These are phyloP conservation scores for Ganaspis sp. DNA, from an alignment of 1,140 invertebrate species.

Conservation along the genomic window DNA sequence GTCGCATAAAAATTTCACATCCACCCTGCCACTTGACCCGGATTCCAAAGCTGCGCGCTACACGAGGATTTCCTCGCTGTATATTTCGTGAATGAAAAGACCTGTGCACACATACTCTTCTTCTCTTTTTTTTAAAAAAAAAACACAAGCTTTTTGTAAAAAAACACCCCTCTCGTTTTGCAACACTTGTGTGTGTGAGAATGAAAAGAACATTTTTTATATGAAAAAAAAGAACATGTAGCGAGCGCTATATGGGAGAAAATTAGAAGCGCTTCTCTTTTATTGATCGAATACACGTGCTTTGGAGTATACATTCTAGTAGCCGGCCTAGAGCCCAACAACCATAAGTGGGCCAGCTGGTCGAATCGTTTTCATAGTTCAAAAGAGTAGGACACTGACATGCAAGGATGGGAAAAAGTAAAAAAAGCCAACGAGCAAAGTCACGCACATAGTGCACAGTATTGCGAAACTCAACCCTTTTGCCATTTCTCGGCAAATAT, in stretches of 20 bases:
- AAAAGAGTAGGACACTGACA: conserved; percentile 31
- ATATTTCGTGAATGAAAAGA: conserved; percentile 56
- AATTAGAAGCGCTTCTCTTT: conserved; percentile 65
- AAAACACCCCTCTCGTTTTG: too few species aligned
- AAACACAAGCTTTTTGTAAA: background rate
- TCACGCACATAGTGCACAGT: conserved; percentile 4
- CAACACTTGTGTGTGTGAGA: background rate
- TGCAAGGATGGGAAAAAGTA: conserved; percentile 17
- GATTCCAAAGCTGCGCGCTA: conserved; percentile 51
- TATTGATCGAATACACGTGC: conserved; percentile 72
- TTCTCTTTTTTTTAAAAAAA: background rate
- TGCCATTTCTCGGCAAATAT: background rate
- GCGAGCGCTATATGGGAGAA: conserved; percentile 60
- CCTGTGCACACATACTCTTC: conserved; percentile 26
- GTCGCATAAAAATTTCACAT: conserved; percentile 61
- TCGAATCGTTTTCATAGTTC: conserved; percentile 55
- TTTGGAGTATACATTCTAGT: conserved; percentile 50
- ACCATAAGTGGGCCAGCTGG: conserved; percentile 69
- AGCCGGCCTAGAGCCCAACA: conserved; percentile 54
- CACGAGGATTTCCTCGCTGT: conserved; percentile 38
- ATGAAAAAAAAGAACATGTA: conserved; percentile 33
- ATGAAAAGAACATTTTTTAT: background rate
- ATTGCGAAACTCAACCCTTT: background rate
- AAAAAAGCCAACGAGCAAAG: background rate
- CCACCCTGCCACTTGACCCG: conserved; percentile 63